phyloP scores from a whole-genome alignment of 2,113 vertebrate genomes.

The Dryoscopus gambensis region DNA sequence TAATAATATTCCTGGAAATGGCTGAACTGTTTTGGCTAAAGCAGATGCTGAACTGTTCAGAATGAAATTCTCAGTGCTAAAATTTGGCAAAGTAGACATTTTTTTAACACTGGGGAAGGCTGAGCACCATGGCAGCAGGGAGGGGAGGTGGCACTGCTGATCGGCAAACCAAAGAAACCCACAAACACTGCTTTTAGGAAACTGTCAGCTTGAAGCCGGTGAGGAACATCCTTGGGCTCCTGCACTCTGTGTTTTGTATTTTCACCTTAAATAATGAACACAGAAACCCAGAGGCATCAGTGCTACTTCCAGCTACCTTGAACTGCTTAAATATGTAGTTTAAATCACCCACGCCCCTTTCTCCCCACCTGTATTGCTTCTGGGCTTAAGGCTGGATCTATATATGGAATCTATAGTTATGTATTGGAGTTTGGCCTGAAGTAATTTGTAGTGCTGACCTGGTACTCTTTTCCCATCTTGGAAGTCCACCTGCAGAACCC shows the following conservation, averaged over 20 bases:
- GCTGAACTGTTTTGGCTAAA: not conserved
- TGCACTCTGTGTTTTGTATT: not conserved
- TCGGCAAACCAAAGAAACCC: not conserved
- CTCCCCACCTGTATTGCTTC: not conserved
- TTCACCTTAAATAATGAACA: not conserved
- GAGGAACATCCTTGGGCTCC: not conserved
- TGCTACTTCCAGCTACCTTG: not conserved
- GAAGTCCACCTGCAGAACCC: not conserved
- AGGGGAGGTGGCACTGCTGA: not conserved
- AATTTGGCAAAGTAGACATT: not conserved
- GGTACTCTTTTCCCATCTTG: not conserved
- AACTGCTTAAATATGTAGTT: not conserved
- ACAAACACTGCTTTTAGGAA: not conserved
- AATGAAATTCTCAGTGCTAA: not conserved
- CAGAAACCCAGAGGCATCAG: not conserved
- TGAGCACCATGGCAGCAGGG: not conserved
- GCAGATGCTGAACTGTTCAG: not conserved
- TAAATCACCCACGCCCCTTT: not conserved
- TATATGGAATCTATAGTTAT: not conserved
- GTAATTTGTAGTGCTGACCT: not conserved
- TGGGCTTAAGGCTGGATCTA: not conserved
- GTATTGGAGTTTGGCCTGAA: not conserved
- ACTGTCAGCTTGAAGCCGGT: not conserved
- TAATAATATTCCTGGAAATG: conserved; percentile 28
- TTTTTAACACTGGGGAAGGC: not conserved